These are phyloP conservation scores for Lottia gigantea DNA, from an alignment of 2,888 invertebrate genomes.

Conservation along the genomic window DNA sequence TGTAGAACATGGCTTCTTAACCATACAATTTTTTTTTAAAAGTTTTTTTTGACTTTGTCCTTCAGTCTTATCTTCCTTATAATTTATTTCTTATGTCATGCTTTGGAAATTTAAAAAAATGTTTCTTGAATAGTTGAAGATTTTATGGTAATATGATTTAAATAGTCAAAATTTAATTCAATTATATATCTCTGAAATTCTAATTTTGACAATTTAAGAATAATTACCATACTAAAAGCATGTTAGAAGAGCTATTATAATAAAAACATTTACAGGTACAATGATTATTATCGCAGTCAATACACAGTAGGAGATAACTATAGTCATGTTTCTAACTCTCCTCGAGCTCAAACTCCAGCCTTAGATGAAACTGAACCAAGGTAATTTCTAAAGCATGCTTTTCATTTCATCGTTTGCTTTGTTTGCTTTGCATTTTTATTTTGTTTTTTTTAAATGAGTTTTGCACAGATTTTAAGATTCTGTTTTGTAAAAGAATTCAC, in stretches of 20 bases:
- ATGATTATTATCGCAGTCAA: constrained; percentile 14
- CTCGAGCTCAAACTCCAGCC: constrained; percentile 38
- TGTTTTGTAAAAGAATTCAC: too few relatives aligned
- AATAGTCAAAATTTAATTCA: too few relatives aligned
- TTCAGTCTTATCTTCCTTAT: too few relatives aligned
- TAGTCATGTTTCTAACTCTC: constrained; percentile 39
- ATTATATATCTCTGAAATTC: too few relatives aligned
- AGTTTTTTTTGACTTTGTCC: too few relatives aligned
- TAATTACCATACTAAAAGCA: not conserved
- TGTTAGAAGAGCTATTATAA: not conserved
- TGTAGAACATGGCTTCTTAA: too few relatives aligned
- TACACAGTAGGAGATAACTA: constrained; percentile 35
- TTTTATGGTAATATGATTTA: too few relatives aligned
- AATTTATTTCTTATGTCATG: too few relatives aligned
- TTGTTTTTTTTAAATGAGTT: not conserved
- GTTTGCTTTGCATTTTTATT: not conserved
- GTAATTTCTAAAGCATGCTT: constrained; percentile 11
- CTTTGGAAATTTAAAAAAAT: too few relatives aligned
- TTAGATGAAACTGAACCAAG: constrained; percentile 23
- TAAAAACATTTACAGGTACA: constrained; percentile 19
- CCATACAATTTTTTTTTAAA: too few relatives aligned
- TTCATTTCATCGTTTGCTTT: not conserved
- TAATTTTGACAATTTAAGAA: not conserved
- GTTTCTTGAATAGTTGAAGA: too few relatives aligned
- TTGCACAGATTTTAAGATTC: not conserved